These are phyloP conservation scores for Festucalex cinctus DNA, from an alignment of 2,113 vertebrate genomes.

Conservation along the genomic window DNA sequence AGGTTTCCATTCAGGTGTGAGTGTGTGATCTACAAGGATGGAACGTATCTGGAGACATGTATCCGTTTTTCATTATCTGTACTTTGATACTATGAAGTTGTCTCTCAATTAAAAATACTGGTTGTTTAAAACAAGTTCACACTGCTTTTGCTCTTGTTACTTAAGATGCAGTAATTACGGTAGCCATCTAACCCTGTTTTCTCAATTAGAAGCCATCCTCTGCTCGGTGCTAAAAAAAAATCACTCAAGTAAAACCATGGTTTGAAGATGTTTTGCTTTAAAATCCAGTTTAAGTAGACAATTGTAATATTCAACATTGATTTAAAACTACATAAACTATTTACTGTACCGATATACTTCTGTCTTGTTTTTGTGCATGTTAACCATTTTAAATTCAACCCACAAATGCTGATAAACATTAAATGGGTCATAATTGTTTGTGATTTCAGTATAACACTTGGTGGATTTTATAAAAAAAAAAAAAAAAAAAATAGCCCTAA, in stretches of 20 bases:
- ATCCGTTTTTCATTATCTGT: slow-evolving; percentile 28
- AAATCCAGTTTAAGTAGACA: too few relatives aligned
- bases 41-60: slow-evolving; percentile 21
- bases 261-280: not conserved
- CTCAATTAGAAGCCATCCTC: not conserved
- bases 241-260: not conserved
- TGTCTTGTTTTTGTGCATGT: too few relatives aligned
- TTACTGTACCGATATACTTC: too few relatives aligned
- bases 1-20: slow-evolving; percentile 30
- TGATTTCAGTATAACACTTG: too few relatives aligned
- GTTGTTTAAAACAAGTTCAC: slow-evolving; percentile 30
- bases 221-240: not conserved
- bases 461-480: too few relatives aligned
- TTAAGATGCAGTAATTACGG: not conserved
- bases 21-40: slow-evolving; percentile 19
- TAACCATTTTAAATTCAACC: too few relatives aligned
- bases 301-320: too few relatives aligned
- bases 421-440: too few relatives aligned
- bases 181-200: not conserved
- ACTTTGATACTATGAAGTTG: slow-evolving; percentile 58
- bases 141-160: not conserved
- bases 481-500: too few relatives aligned
- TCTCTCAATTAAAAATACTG: slow-evolving; percentile 56
- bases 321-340: too few relatives aligned
- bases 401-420: too few relatives aligned